Evolutionary conservation across 2,888 invertebrate genomes (phyloP).

Genomic region (Ischnura elegans): DNA sequence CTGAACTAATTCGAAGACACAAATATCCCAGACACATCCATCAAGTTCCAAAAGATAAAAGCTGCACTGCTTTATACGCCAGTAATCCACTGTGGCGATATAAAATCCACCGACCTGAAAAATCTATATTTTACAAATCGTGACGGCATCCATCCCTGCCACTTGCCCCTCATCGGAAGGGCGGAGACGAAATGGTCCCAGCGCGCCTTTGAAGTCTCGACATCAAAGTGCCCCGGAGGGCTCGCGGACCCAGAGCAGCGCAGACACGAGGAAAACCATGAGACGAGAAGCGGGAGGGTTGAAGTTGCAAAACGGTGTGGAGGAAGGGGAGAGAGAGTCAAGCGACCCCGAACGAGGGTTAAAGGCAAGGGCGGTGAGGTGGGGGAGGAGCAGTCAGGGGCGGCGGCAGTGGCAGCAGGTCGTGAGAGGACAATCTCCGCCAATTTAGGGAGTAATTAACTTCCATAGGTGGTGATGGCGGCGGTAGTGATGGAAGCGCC

Average conservation of each 20-base stretch:
- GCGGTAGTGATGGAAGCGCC: background rate
- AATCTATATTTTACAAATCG: too few species aligned
- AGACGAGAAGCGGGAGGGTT: background rate
- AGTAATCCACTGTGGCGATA: too few species aligned
- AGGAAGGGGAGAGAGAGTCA: background rate
- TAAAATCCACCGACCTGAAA: too few species aligned
- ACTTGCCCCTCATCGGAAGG: too few species aligned
- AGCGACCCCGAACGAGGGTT: background rate
- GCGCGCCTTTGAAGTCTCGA: constrained; percentile 42
- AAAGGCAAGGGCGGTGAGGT: background rate
- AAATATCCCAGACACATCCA: too few species aligned
- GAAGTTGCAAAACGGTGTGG: background rate
- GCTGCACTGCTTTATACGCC: too few species aligned
- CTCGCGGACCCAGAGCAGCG: background rate
- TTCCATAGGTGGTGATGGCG: constrained; percentile 59
- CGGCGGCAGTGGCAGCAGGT: too few species aligned
- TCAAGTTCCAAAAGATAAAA: too few species aligned
- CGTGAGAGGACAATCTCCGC: constrained; percentile 60
- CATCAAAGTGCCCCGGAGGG: constrained; percentile 43
- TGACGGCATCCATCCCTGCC: too few species aligned
- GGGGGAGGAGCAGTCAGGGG: background rate
- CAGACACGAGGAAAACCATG: background rate
- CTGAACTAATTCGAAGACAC: too few species aligned
- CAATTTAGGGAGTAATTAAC: constrained; percentile 66
- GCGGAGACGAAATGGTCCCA: background rate